Evolutionary conservation across 2,113 vertebrate genomes (phyloP), one percentile per base, ranked within the genome.

Genomic region (Herpetotheres cachinnans): DNA sequence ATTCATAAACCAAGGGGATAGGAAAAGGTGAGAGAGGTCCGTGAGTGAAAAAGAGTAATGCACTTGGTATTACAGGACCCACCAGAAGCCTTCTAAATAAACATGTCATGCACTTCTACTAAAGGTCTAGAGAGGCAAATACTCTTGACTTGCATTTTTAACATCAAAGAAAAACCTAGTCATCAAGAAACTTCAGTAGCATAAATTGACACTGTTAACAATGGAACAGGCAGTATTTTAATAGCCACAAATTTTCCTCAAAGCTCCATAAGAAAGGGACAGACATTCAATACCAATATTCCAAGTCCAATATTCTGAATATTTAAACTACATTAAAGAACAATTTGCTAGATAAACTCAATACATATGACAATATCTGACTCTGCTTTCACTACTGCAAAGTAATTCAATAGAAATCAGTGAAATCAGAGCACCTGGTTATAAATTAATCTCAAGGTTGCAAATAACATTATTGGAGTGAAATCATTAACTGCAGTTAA

Each of bases 1-100:
- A 96, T 96, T 95, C 67, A 82, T 96, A 95, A 96, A 90, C 52
- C 55, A 81, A 86, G 70, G 36, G 52, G 42, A 65, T 36, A 74
- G 12, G 19, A 63, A 92, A 84, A 77, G 36, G 46, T 80, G 40
- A 89, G 70, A 92, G 71, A 77, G 79, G 49, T 90, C 44, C 2
- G 0, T 61, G 42, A 66, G 38, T 11, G 11, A 90, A 87, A 95
- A 67, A 62, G 6, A 26, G 7, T 58, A 61, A 32, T 16, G 15
- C 40, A n/a, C 17, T 69, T 49, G 40, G 17, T 56, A 77, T 63
- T 30, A 17, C 54, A 65, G n/a, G 25, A 73, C 21, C 38, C 42
- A 25, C 16, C 9, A 78, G 73, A 91, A 62, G 15, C 20, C 22
- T n/a, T 49, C 71, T 56, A 89, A 93, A 96, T 80, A 95, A 95